Evolutionary conservation across 2,888 invertebrate species (phyloP).

Genomic region (Seira ritae): DNA sequence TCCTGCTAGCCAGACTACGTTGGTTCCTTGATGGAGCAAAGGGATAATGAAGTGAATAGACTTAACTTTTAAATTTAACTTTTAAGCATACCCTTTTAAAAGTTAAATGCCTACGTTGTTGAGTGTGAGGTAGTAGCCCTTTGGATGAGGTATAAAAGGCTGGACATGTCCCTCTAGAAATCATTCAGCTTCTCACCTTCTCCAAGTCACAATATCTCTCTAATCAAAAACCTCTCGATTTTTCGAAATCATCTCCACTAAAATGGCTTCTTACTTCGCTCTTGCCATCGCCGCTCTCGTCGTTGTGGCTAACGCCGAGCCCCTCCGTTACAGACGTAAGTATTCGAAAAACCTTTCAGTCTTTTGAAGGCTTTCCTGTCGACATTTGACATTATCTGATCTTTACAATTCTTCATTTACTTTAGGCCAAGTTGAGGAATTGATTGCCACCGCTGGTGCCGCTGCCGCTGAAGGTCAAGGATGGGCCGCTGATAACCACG

Average conservation of each 20-base stretch:
- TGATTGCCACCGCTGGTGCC: conserved; percentile 26
- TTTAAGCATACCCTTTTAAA: neutral
- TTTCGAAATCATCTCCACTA: neutral
- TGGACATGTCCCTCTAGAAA: neutral
- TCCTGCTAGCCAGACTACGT: neutral
- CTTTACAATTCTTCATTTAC: neutral
- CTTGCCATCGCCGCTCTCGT: conserved; percentile 32
- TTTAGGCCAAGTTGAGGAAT: conserved; percentile 18
- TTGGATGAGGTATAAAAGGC: conserved; percentile 34
- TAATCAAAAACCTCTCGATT: neutral
- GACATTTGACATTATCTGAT: too few relatives aligned
- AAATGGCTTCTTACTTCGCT: conserved; percentile 33
- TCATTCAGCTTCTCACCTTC: conserved; percentile 26
- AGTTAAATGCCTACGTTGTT: too few relatives aligned
- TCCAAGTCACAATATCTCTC: conserved; percentile 20
- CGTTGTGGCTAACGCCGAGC: conserved; percentile 44
- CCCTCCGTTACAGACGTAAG: conserved; percentile 53
- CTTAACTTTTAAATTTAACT: conserved; percentile 21
- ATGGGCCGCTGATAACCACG: conserved; percentile 28
- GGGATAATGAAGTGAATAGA: neutral
- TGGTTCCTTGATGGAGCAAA: neutral
- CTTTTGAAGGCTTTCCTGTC: neutral
- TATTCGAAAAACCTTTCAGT: neutral
- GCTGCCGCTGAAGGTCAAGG: conserved; percentile 33
- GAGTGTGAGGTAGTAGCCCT: neutral